Conservation (phyloP, 2,888 invertebrate species). For the Caenorhabditis imperialis region DNA sequence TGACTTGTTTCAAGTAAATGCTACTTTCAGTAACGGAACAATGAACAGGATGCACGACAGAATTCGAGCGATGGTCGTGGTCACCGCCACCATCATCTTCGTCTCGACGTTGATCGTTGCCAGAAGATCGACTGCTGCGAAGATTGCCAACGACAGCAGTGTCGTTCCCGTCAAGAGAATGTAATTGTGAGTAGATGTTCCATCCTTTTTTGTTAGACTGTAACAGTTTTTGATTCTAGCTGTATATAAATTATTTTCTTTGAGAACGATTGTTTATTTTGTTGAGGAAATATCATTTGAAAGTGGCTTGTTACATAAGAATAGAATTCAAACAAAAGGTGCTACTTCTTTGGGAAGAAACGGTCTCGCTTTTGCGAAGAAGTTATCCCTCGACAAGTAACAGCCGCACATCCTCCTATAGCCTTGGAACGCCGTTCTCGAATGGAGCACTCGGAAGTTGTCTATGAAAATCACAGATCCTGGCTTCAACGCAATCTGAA, state of each 20-base stretch:
- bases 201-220: too few relatives aligned
- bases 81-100: constrained; percentile 62
- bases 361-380: constrained; percentile 64
- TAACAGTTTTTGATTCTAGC: too few relatives aligned
- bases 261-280: too few relatives aligned
- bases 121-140: constrained; percentile 56
- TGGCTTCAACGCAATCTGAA: constrained; percentile 80
- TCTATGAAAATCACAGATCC: constrained; percentile 86
- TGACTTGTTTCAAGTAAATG: neutral
- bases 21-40: constrained; percentile 62
- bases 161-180: too few relatives aligned
- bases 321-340: constrained; percentile 20
- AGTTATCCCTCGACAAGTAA: constrained; percentile 84
- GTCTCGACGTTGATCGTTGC: constrained; percentile 63
- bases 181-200: too few relatives aligned
- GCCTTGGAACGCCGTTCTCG: constrained; percentile 84
- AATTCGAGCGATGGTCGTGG: constrained; percentile 69
- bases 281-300: too few relatives aligned
- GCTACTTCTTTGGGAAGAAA: constrained; percentile 22
- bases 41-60: constrained; percentile 75
- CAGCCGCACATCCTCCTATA: constrained; percentile 84
- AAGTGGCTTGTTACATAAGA: too few relatives aligned
- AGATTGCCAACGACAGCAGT: constrained; percentile 65
- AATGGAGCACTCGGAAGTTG: constrained; percentile 87
- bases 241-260: too few relatives aligned